Conservation (phyloP, 2,888 invertebrate species). For the Chrysodeixis includens region DNA sequence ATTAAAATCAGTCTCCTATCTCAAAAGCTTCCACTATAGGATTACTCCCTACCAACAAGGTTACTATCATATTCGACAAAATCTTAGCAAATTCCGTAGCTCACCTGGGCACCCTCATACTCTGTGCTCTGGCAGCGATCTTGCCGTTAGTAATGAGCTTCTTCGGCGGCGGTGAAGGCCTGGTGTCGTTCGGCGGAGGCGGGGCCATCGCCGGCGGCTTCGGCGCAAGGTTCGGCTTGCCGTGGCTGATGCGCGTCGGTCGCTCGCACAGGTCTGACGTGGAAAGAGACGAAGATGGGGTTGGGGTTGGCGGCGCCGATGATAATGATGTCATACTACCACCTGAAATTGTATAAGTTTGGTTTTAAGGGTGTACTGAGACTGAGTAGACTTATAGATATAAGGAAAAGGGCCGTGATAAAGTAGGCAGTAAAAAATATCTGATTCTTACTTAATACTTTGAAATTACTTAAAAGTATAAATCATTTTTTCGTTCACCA, state of each 20-base stretch:
- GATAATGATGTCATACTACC: constrained; percentile 85
- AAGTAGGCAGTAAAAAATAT: too few relatives aligned
- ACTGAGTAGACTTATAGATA: too few relatives aligned
- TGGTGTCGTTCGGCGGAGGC: constrained; percentile 86
- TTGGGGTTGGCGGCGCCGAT: constrained; percentile 73
- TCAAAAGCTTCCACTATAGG: too few relatives aligned
- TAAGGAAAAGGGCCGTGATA: too few relatives aligned
- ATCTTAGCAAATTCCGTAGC: constrained; percentile 2
- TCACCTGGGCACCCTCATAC: constrained; percentile 94
- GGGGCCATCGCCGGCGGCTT: constrained; percentile 91
- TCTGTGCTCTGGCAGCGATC: constrained; percentile 93
- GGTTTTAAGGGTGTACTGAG: too few relatives aligned
- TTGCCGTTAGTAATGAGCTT: constrained; percentile 90
- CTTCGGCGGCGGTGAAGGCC: constrained; percentile 92
- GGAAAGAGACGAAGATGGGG: constrained; percentile 79
- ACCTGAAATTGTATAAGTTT: constrained; percentile 68
- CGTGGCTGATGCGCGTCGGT: constrained; percentile 89
- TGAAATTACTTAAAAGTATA: too few relatives aligned
- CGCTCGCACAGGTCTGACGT: constrained; percentile 84
- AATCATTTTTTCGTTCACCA: too few relatives aligned
- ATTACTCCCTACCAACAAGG: too few relatives aligned
- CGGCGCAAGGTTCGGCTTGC: constrained; percentile 95
- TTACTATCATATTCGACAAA: too few relatives aligned
- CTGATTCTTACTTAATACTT: too few relatives aligned
- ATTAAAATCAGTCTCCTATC: too few relatives aligned